These are phyloP conservation scores for Macquaria ambigua DNA, from an alignment of 2,113 vertebrate genomes.

Conservation along the genomic window DNA sequence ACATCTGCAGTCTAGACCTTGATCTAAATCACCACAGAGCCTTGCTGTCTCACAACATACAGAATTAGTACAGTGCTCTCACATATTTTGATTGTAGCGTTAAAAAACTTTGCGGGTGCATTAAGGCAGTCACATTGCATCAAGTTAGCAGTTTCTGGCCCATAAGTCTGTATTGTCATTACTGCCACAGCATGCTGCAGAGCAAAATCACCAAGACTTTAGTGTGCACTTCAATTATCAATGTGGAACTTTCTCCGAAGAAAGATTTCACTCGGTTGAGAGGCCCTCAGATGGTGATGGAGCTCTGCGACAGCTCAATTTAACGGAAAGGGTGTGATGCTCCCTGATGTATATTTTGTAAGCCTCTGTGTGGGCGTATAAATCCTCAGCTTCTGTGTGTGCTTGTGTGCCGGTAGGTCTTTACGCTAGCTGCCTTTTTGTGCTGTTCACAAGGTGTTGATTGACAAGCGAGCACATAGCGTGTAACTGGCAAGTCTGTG, in stretches of 20 bases:
- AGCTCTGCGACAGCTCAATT: constrained; percentile 64
- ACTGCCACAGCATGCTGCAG: constrained; percentile 28
- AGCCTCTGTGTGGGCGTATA: constrained; percentile 47
- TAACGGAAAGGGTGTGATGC: constrained; percentile 43
- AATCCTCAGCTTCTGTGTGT: constrained; percentile 42
- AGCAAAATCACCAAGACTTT: constrained; percentile 54
- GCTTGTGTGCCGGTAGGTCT: constrained; percentile 31
- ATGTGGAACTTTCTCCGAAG: constrained; percentile 51
- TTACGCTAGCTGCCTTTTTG: constrained; percentile 41
- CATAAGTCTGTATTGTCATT: constrained; percentile 41
- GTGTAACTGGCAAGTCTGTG: constrained; percentile 45
- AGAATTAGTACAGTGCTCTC: constrained; percentile 45
- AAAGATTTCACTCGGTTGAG: constrained; percentile 44
- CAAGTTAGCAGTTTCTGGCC: constrained; percentile 32
- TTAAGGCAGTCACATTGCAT: constrained; percentile 32
- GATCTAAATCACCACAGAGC: constrained; percentile 64
- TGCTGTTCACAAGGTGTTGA: constrained; percentile 48
- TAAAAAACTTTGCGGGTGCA: constrained; percentile 10
- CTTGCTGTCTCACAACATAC: constrained; percentile 21
- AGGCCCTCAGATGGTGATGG: constrained; percentile 49
- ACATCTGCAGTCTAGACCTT: constrained; percentile 68
- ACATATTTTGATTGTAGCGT: constrained; percentile 31
- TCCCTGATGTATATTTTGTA: constrained; percentile 64
- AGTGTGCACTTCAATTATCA: constrained; percentile 65
- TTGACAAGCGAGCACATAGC: constrained; percentile 61